Evolutionary conservation across 2,797 vertebrate genomes (phyloP), one percentile per base, ranked within the genome.

Genomic region (Gallinago solitaria): DNA sequence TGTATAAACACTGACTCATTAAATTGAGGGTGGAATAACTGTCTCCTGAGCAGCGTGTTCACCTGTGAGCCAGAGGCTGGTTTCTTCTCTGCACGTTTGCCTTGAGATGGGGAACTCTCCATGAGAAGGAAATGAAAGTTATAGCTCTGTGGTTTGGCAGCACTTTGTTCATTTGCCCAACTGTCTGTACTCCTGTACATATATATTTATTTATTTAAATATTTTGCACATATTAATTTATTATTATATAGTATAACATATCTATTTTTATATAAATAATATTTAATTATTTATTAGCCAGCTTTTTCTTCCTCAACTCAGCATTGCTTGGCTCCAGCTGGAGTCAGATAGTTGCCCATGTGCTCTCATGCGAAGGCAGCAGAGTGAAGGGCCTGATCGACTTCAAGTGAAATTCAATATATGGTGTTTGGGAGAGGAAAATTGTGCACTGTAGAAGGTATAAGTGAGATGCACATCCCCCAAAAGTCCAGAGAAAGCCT

Each of bases 391-490:
- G 13, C 24, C 39, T 20, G n/a, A 35, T 4, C 0, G 3, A 59
- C 41, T 32, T 81, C 21, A 17, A 19, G 33, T 18, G 24, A 51
- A 53, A 67, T 41, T 27, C 60, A 41, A 14, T 28, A 20, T 13
- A 32, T 0, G 2, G 30, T 11, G 7, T 17, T 61, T 33, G 15
- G 30, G n/a, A 83, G 53, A 61, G 45, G 35, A 83, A 90, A 68
- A 20, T 0, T 25, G 9, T 60, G n/a, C 9, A 1, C 32, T 20
- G 11, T 6, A 69, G 41, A 33, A 74, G 33, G 59, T 30, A 7
- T 5, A 24, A 78, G 57, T 12, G 27, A 20, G 21, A 4, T 5
- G 37, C 0, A 2, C 3, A 1, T 61, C 24, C 32, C 28, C 39
- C 68, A 3, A 50, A 25, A 35, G 33, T 37, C 27, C 33, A 45